Evolutionary conservation across 2,113 vertebrate genomes (phyloP).

Genomic region (Pogona vitticeps): DNA sequence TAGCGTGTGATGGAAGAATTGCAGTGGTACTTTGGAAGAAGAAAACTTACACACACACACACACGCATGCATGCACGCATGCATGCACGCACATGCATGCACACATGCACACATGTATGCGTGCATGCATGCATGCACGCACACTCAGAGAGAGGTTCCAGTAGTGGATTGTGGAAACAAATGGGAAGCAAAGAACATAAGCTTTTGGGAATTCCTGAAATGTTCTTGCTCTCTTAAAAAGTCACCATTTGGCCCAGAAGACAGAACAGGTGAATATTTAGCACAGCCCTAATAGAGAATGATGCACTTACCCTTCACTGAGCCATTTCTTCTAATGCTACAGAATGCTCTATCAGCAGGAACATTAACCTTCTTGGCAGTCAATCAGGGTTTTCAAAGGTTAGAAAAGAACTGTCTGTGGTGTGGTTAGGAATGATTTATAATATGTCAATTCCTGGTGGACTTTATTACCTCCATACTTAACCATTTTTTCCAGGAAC

Average conservation of each 20-base stretch:
- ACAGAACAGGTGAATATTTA: background rate
- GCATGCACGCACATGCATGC: no score
- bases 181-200: background rate
- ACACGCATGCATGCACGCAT: no score
- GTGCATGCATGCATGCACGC: no score
- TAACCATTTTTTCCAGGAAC: slow-evolving; percentile 19
- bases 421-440: slow-evolving; percentile 32
- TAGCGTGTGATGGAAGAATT: background rate
- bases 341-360: slow-evolving; percentile 33
- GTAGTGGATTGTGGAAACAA: background rate
- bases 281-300: background rate
- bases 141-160: background rate
- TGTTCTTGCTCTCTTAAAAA: no score
- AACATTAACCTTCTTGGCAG: slow-evolving; percentile 23
- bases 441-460: slow-evolving; percentile 10
- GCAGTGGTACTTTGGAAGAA: background rate
- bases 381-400: slow-evolving; percentile 28
- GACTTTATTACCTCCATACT: slow-evolving; percentile 14
- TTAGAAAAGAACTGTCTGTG: slow-evolving; percentile 4
- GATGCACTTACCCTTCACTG: slow-evolving; percentile 5
- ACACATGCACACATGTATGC: no score
- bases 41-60: no score
- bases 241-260: background rate
- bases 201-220: background rate
- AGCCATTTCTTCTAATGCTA: background rate